These are phyloP conservation scores for Myzus persicae DNA, from an alignment of 1,140 invertebrate genomes.

Conservation along the genomic window DNA sequence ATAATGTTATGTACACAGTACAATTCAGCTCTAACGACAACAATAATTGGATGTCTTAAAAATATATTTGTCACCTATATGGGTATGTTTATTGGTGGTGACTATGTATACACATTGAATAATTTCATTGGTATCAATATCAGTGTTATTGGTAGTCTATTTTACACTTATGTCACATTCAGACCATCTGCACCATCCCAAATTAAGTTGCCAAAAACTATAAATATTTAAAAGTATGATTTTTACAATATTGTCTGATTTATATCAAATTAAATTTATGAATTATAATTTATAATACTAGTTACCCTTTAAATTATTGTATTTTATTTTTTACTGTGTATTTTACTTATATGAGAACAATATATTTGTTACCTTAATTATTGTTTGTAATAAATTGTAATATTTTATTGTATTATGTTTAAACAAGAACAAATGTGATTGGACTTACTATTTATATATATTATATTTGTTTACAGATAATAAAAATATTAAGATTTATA, in stretches of 20 bases:
- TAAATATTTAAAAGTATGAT: conserved; percentile 28
- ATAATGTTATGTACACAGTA: conserved; percentile 94
- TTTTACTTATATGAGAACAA: neutral
- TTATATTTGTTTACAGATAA: conserved; percentile 4
- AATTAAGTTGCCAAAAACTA: neutral
- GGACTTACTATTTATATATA: neutral
- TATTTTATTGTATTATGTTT: neutral
- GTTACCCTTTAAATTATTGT: conserved; percentile 34
- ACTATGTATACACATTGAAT: conserved; percentile 91
- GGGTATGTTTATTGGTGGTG: conserved; percentile 97
- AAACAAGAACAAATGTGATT: neutral
- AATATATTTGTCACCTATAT: conserved; percentile 90
- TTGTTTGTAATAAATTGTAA: neutral
- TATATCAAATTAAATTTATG: conserved; percentile 18
- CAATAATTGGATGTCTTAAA: conserved; percentile 97
- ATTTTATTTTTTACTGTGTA: neutral
- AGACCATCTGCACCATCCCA: conserved; percentile 62
- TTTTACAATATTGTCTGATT: neutral
- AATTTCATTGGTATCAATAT: conserved; percentile 96
- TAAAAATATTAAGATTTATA: neutral
- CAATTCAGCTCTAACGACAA: conserved; percentile 98
- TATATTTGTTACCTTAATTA: conserved; percentile 23
- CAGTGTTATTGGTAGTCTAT: conserved; percentile 82
- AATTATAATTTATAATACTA: neutral
- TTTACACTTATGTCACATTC: conserved; percentile 83